Percentiles rank a stretch among this genome's conserved stretches.
Conservation (phyloP, 2,113 vertebrate species). For the Leuciscus idus region DNA sequence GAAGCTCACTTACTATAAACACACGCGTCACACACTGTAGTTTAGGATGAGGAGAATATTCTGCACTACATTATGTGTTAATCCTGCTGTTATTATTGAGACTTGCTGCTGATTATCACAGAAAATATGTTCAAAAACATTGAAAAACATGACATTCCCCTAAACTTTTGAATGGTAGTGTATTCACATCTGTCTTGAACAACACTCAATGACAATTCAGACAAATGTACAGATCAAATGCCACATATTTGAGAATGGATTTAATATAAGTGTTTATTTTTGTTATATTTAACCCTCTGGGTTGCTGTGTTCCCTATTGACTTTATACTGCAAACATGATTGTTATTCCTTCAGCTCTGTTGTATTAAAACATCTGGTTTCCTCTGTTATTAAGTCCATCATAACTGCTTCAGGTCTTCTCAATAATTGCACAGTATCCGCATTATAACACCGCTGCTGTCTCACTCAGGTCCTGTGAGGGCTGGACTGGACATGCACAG, state of each 20-base stretch:
- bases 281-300: not conserved
- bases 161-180: not conserved
- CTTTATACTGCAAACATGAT: not conserved
- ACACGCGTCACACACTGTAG: not conserved
- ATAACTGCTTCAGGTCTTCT: not conserved
- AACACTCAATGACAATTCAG: not conserved
- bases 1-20: constrained; percentile 17
- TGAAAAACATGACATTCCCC: not conserved
- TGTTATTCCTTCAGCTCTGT: not conserved
- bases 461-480: not conserved
- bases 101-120: too few species aligned
- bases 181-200: not conserved
- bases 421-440: not conserved
- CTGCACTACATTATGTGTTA: not conserved
- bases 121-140: not conserved
- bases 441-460: not conserved
- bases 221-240: not conserved
- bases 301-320: too few species aligned
- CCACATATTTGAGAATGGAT: not conserved
- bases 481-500: not conserved
- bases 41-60: not conserved
- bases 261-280: not conserved
- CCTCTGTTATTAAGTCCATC: not conserved
- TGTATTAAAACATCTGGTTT: not conserved
- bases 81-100: not conserved